Conservation (phyloP, 2,888 invertebrate species). For the Amphipoea oculea region DNA sequence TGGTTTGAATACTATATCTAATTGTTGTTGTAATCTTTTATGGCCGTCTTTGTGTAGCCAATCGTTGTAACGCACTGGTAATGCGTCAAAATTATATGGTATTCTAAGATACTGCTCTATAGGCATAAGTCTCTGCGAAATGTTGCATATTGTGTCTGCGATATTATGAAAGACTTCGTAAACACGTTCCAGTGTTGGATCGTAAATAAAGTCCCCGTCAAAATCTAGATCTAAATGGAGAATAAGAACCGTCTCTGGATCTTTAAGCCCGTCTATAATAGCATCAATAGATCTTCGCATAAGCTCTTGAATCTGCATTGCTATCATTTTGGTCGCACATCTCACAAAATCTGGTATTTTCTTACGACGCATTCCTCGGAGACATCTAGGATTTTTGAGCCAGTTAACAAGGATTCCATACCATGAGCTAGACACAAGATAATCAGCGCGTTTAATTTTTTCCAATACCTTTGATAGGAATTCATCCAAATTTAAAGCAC, state of each 20-base stretch:
- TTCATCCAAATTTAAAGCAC: conserved; percentile 81
- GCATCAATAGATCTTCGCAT: conserved; percentile 92
- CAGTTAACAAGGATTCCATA: conserved; percentile 84
- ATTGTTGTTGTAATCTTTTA: conserved; percentile 85
- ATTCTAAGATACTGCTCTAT: conserved; percentile 88
- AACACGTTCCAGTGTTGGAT: conserved; percentile 91
- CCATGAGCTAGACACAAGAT: conserved; percentile 86
- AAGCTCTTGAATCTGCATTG: conserved; percentile 91
- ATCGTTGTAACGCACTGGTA: conserved; percentile 91
- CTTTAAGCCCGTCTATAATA: conserved; percentile 90
- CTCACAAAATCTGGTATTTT: conserved; percentile 82
- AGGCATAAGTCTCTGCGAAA: conserved; percentile 91
- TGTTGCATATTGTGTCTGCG: conserved; percentile 88
- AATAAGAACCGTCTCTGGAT: conserved; percentile 90
- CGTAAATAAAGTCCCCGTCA: conserved; percentile 89
- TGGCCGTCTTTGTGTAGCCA: conserved; percentile 90
- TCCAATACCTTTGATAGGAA: conserved; percentile 81
- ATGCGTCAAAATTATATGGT: conserved; percentile 84
- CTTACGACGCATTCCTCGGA: conserved; percentile 82
- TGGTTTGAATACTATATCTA: conserved; percentile 90
- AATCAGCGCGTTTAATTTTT: conserved; percentile 84
- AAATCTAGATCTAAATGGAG: conserved; percentile 91
- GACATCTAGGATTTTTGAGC: conserved; percentile 87
- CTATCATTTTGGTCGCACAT: conserved; percentile 87
- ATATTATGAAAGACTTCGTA: conserved; percentile 90